Percentiles rank a stretch among this genome's conserved stretches.
Evolutionary conservation across 2,888 invertebrate genomes (phyloP).

Genomic region (Drosophila neutralis): DNA sequence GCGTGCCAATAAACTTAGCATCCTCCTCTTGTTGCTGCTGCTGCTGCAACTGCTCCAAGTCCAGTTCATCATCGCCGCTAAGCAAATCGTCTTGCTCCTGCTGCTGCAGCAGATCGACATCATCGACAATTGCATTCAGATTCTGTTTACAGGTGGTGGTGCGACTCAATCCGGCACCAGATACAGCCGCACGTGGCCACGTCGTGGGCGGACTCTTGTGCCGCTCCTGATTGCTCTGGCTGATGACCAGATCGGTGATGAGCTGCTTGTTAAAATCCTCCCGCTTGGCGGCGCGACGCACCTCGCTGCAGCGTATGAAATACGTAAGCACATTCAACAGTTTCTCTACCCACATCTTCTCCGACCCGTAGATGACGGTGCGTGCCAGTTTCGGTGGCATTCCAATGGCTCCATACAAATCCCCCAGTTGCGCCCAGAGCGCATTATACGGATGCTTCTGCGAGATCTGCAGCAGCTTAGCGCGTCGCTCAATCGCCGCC

Average conservation of each 20-base stretch:
- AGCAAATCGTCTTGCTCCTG: constrained; percentile 30
- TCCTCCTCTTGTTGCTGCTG: constrained; percentile 27
- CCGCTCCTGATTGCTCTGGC: constrained; percentile 64
- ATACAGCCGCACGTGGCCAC: constrained; percentile 21
- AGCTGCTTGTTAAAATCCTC: constrained; percentile 84
- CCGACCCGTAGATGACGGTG: constrained; percentile 91
- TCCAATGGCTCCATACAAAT: constrained; percentile 94
- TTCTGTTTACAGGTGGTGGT: constrained; percentile 82
- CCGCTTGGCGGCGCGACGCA: constrained; percentile 86
- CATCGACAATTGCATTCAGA: constrained; percentile 72
- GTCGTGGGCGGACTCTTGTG: constrained; percentile 61
- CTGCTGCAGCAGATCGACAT: constrained; percentile 29
- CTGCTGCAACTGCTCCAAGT: constrained; percentile 19
- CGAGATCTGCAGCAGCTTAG: constrained; percentile 86
- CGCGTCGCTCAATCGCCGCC: constrained; percentile 83
- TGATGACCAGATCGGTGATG: constrained; percentile 70
- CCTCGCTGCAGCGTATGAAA: constrained; percentile 93
- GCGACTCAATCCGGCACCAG: constrained; percentile 69
- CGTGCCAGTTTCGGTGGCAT: constrained; percentile 91
- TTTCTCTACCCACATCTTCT: constrained; percentile 88
- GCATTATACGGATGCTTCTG: constrained; percentile 93
- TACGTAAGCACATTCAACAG: constrained; percentile 93
- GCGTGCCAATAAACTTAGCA: constrained; percentile 62
- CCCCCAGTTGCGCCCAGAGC: constrained; percentile 94
- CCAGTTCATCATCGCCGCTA: constrained; percentile 43